Evolutionary conservation across 2,113 vertebrate genomes (phyloP).

Genomic region (Pangasianodon gigas): DNA sequence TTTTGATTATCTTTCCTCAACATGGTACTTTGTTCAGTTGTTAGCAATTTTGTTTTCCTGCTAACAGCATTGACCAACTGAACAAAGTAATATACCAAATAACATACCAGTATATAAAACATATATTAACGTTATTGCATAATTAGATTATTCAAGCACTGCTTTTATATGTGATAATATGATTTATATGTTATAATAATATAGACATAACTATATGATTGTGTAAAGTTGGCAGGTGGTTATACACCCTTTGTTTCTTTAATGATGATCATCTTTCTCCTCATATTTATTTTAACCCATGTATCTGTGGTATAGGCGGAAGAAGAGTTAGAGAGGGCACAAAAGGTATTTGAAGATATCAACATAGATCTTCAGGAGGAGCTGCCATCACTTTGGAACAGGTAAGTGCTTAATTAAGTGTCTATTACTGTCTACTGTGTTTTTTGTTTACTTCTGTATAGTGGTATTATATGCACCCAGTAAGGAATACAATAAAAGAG

Average conservation of each 20-base stretch:
- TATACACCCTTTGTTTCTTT: neutral
- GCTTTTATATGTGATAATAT: neutral
- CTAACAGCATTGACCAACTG: neutral
- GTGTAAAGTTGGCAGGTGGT: neutral
- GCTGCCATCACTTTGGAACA: slow-evolving; percentile 97
- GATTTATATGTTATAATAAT: too few species aligned
- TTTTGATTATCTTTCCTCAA: neutral
- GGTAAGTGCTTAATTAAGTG: slow-evolving; percentile 70
- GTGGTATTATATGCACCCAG: neutral
- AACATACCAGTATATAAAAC: neutral
- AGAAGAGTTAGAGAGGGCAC: slow-evolving; percentile 93
- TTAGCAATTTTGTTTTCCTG: neutral
- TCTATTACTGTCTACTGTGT: neutral
- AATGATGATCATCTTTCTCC: neutral
- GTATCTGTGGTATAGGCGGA: slow-evolving; percentile 81
- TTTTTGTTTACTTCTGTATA: neutral
- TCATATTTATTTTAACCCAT: neutral
- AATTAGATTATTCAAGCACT: neutral
- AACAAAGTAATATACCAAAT: neutral
- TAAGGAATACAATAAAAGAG: neutral
- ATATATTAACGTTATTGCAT: neutral
- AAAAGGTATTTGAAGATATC: slow-evolving; percentile 99
- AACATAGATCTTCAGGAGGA: slow-evolving; percentile 96
- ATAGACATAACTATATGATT: neutral
- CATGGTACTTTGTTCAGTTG: neutral